These are phyloP conservation scores for Tachystola acroxantha DNA, from an alignment of 2,888 invertebrate species.

Conservation along the genomic window DNA sequence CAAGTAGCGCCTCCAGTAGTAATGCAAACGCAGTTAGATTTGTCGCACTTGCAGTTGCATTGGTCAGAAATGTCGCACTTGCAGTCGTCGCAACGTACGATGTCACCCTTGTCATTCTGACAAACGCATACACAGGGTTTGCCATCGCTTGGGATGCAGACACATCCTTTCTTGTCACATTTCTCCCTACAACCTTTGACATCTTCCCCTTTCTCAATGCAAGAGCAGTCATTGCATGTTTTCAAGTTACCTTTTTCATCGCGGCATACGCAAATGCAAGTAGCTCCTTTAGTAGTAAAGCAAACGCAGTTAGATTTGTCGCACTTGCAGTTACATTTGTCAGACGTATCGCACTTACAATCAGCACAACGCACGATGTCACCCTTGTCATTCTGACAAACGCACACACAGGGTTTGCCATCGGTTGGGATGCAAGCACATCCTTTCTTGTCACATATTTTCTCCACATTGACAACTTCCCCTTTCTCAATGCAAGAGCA, in stretches of 20 bases:
- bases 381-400: conserved; percentile 21
- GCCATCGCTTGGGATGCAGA: conserved; percentile 14
- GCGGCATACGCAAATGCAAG: conserved; percentile 25
- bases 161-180: conserved; percentile 13
- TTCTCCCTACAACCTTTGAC: conserved; percentile 7
- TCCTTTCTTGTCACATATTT: conserved; percentile 16
- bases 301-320: conserved; percentile 33
- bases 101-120: conserved; percentile 9
- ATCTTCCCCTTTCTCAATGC: conserved; percentile 1
- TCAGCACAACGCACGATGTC: conserved; percentile 21
- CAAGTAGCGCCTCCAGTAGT: conserved; percentile 25
- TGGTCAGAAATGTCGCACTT: conserved; percentile 6
- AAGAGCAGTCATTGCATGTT: conserved; percentile 22
- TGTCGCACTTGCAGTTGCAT: conserved; percentile 22
- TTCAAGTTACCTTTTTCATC: conserved; percentile 24
- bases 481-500: conserved; percentile 5
- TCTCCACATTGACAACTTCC: not conserved
- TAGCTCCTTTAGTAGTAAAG: conserved; percentile 25
- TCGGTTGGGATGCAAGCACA: conserved; percentile 22
- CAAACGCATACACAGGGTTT: conserved; percentile 17
- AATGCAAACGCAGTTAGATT: conserved; percentile 35
- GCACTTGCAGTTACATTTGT: conserved; percentile 21
- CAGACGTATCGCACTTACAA: conserved; percentile 26
- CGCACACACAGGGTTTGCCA: conserved; percentile 24
- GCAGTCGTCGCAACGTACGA: conserved; percentile 5